phyloP scores from a whole-genome alignment of 1,140 invertebrate species.

The Lordiphosa mommai region DNA sequence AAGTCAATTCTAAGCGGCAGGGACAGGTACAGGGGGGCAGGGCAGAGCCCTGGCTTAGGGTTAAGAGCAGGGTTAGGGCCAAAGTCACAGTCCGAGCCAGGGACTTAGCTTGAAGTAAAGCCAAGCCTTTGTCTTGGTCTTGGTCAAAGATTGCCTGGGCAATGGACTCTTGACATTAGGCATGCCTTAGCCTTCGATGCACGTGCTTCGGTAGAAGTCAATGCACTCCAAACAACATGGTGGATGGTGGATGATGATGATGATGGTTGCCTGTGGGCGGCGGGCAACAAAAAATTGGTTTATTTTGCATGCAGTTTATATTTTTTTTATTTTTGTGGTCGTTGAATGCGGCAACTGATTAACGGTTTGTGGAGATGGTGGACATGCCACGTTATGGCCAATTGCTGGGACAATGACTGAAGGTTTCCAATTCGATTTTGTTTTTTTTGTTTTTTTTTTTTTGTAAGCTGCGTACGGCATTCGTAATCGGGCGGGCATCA shows the following conservation, averaged over 20 bases:
- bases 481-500: slow-evolving; percentile 23
- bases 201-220: slow-evolving; percentile 5
- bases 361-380: slow-evolving; percentile 3
- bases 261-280: not conserved
- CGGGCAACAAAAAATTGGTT: not conserved
- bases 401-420: slow-evolving; percentile 8
- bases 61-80: slow-evolving; percentile 5
- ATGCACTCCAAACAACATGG: slow-evolving; percentile 5
- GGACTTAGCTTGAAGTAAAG: not conserved
- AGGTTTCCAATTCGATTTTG: slow-evolving; percentile 1
- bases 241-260: not conserved
- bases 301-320: not conserved
- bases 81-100: not conserved
- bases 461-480: slow-evolving; percentile 28
- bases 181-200: slow-evolving; percentile 9
- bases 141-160: slow-evolving; percentile 3
- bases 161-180: slow-evolving; percentile 2
- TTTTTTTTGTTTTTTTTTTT: slow-evolving; percentile 6
- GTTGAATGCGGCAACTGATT: slow-evolving; percentile 2
- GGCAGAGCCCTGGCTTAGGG: not conserved
- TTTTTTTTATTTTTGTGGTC: not conserved
- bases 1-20: not conserved
- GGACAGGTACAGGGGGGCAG: not conserved
- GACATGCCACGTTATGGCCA: not conserved
- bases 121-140: not conserved